Evolutionary conservation across 2,797 vertebrate genomes (phyloP).

Genomic region (Pygocentrus nattereri): DNA sequence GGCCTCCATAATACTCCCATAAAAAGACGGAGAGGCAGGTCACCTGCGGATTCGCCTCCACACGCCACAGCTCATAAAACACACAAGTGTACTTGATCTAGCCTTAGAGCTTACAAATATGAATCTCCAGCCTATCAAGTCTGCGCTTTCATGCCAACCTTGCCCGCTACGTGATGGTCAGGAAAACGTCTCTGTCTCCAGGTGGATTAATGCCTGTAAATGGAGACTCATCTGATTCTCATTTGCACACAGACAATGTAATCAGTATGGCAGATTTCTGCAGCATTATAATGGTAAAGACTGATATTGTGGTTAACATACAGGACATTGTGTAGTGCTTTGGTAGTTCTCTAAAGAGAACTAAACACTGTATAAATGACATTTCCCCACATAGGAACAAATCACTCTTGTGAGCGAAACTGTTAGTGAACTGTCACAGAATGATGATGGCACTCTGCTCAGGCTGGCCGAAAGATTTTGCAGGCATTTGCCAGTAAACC

Average conservation of each 20-base stretch:
- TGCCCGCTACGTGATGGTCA: constrained; percentile 17
- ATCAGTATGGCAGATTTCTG: constrained; percentile 15
- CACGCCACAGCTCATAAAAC: constrained; percentile 48
- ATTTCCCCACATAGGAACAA: not conserved
- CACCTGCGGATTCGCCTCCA: constrained; percentile 51
- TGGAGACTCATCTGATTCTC: constrained; percentile 40
- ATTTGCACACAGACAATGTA: constrained; percentile 52
- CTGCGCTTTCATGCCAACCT: not conserved
- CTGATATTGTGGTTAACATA: no score
- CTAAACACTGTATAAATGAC: not conserved
- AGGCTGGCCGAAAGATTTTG: not conserved
- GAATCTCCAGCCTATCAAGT: constrained; percentile 52
- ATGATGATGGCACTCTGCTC: not conserved
- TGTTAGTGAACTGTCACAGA: constrained; percentile 16
- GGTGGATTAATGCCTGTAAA: constrained; percentile 47
- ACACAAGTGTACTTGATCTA: constrained; percentile 39
- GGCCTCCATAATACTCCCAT: constrained; percentile 59
- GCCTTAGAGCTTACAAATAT: constrained; percentile 57
- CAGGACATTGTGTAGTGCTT: no score
- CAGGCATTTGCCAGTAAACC: not conserved
- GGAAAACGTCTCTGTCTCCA: constrained; percentile 24
- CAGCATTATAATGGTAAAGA: no score
- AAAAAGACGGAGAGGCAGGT: constrained; percentile 59
- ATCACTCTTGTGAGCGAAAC: not conserved
- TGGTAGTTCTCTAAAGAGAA: no score